These are phyloP conservation scores for Eurytoma californica DNA, from an alignment of 2,888 invertebrate genomes.

Conservation along the genomic window DNA sequence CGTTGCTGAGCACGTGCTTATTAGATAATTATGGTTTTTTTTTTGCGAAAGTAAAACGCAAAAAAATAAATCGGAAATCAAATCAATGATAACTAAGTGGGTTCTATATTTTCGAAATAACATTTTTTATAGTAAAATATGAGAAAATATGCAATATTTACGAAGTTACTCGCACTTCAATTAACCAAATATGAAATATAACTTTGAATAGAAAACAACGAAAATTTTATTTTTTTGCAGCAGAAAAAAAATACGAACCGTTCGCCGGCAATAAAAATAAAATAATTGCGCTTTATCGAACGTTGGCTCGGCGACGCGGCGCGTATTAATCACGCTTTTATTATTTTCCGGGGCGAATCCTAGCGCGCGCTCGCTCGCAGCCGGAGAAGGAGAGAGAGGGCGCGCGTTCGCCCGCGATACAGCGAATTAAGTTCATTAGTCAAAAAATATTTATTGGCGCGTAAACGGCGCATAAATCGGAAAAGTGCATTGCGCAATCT, in stretches of 20 bases:
- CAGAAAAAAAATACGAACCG: not conserved
- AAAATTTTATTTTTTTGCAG: not conserved
- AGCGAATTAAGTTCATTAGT: conserved; percentile 55
- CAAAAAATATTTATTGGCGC: conserved; percentile 56
- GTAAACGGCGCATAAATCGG: conserved; percentile 55
- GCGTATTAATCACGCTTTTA: conserved; percentile 52
- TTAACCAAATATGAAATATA: no score
- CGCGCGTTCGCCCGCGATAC: conserved; percentile 10
- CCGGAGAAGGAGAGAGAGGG: not conserved
- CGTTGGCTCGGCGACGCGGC: not conserved
- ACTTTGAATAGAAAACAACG: no score
- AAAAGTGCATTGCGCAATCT: conserved; percentile 54
- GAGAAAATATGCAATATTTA: no score
- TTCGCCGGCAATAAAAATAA: conserved; percentile 39
- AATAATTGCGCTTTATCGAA: conserved; percentile 42
- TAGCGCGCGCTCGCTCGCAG: not conserved
- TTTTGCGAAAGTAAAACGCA: no score
- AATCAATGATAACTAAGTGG: no score
- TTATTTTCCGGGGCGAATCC: conserved; percentile 46
- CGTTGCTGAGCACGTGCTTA: no score
- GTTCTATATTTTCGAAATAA: no score
- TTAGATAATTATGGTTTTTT: no score
- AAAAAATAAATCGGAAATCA: no score
- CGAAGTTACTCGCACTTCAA: no score
- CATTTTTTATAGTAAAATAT: no score